Conservation (phyloP, 2,888 invertebrate species). For the Carabus problematicus region DNA sequence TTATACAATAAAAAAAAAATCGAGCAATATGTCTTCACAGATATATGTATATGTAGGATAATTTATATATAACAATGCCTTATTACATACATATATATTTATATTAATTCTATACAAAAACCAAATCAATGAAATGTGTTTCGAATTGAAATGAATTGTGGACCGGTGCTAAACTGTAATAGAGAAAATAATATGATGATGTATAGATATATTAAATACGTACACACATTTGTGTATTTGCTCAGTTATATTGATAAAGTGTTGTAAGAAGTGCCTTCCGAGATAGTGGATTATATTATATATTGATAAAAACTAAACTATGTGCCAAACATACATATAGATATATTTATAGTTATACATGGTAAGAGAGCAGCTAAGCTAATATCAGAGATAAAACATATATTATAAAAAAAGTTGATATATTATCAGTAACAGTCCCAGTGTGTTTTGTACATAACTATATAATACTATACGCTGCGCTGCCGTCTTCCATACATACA, state of each 20-base stretch:
- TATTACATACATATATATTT: conserved; percentile 20
- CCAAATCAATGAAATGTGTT: conserved; percentile 23
- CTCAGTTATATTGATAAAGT: conserved; percentile 30
- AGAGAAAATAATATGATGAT: background rate
- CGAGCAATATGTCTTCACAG: conserved; percentile 26
- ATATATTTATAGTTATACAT: too few species aligned
- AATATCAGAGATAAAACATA: conserved; percentile 2
- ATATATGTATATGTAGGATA: conserved; percentile 13
- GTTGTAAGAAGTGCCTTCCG: conserved; percentile 35
- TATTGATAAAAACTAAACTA: conserved; percentile 19
- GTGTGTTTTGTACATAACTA: too few species aligned
- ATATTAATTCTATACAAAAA: background rate
- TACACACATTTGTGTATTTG: conserved; percentile 36
- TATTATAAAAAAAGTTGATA: too few species aligned
- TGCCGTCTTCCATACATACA: conserved; percentile 42
- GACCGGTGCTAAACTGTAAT: conserved; percentile 32
- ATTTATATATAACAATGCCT: conserved; percentile 35
- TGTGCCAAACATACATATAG: conserved; percentile 35
- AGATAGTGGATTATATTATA: conserved; percentile 16
- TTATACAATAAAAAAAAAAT: conserved; percentile 25
- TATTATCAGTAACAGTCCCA: too few species aligned
- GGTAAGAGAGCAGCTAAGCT: conserved; percentile 35
- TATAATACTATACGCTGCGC: conserved; percentile 16
- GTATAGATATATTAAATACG: conserved; percentile 31
- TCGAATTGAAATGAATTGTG: conserved; percentile 15